Evolutionary conservation across 2,888 invertebrate genomes (phyloP).

Genomic region (Odontothrips loti): DNA sequence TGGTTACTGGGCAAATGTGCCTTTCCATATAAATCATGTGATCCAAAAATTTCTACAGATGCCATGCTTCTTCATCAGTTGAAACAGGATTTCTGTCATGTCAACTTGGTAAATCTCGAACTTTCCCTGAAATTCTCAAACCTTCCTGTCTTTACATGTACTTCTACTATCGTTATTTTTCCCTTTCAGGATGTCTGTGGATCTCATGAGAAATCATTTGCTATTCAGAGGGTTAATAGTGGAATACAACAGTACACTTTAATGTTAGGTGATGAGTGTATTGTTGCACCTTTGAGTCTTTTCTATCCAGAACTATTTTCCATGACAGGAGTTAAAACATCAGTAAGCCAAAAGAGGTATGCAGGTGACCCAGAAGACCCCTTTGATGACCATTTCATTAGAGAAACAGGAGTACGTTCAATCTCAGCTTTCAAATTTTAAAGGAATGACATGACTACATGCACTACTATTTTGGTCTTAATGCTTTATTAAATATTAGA

Average conservation of each 20-base stretch:
- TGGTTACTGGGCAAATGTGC: constrained; percentile 86
- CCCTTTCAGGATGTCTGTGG: constrained; percentile 69
- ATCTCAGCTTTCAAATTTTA: background rate
- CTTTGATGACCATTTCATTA: constrained; percentile 84
- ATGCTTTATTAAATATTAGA: constrained; percentile 43
- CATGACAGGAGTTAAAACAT: constrained; percentile 71
- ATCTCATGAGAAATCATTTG: constrained; percentile 75
- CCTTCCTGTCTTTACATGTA: constrained; percentile 3
- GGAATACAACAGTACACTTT: constrained; percentile 68
- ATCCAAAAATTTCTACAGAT: constrained; percentile 65
- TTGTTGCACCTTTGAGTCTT: constrained; percentile 82
- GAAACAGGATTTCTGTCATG: constrained; percentile 87
- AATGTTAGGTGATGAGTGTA: constrained; percentile 74
- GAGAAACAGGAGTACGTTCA: constrained; percentile 70
- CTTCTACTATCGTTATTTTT: constrained; percentile 33
- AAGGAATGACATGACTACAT: background rate
- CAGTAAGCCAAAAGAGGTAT: constrained; percentile 65
- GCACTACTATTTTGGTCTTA: too few species aligned
- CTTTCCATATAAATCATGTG: constrained; percentile 82
- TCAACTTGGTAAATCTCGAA: constrained; percentile 59
- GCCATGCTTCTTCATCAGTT: constrained; percentile 73
- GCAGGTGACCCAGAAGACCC: constrained; percentile 86
- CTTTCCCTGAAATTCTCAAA: too few species aligned
- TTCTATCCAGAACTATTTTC: constrained; percentile 85
- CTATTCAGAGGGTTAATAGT: constrained; percentile 66